phyloP scores from a whole-genome alignment of 2,888 invertebrate genomes.

The Digitonthophagus gazella region DNA sequence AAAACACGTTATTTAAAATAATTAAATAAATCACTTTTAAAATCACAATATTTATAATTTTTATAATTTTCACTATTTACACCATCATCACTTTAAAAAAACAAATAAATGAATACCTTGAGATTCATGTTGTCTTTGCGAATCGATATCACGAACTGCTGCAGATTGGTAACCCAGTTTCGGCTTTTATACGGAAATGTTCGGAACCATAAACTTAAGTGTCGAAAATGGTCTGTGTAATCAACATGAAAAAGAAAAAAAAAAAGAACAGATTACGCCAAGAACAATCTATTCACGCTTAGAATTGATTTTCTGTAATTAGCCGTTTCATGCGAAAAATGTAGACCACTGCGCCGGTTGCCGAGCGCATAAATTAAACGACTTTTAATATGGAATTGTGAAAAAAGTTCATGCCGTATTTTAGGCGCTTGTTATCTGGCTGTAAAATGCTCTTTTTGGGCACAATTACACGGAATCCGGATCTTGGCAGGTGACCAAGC shows the following conservation, averaged over 20 bases:
- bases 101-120: neutral
- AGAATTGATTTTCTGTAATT: constrained; percentile 11
- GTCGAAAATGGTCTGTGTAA: constrained; percentile 1
- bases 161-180: neutral
- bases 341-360: neutral
- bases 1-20: constrained; percentile 10
- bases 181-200: constrained; percentile 9
- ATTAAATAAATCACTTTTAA: neutral
- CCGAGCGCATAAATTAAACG: neutral
- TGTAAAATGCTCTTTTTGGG: neutral
- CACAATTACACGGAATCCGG: constrained; percentile 1
- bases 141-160: constrained; percentile 7
- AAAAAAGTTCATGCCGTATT: neutral
- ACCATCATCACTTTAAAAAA: neutral
- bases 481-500: neutral
- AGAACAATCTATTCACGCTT: constrained; percentile 3
- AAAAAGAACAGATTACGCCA: constrained; percentile 3
- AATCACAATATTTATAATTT: neutral
- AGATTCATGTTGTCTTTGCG: constrained; percentile 12
- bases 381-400: neutral
- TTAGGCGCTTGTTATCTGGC: neutral
- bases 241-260: neutral
- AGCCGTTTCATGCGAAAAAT: constrained; percentile 9
- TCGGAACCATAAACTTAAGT: constrained; percentile 5
- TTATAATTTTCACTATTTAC: neutral